Base-by-base conservation (phyloP, 2,113 vertebrate species). In the Colaptes auratus region DNA sequence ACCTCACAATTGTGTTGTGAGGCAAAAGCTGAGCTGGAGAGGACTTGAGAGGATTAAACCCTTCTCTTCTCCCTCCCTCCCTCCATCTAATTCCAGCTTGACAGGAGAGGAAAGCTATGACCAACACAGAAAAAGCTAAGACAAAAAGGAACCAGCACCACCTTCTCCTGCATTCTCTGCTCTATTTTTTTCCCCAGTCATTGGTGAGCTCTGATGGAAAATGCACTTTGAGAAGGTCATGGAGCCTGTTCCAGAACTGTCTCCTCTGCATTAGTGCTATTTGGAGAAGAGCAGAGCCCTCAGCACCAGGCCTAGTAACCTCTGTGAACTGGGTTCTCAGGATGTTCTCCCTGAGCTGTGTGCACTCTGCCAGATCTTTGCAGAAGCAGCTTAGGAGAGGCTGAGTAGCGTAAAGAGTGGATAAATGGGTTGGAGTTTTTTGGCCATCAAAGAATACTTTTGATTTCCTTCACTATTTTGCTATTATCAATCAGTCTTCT, bases 321-420 rank as follows among this genome's bases (percentile, higher is more conserved):
- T 73, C 63, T 69, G 53, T n/a, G 33, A 66, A 7, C 3, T 35
- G 55, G 12, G 7, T 36, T 52, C 36, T 55, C 0, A 0, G 39
- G 31, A 15, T 6, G 33, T 42, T 64, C 33, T 30, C 12, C 18
- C 36, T 31, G 10, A 27, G 21, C 30, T 56, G 13, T 74, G 25
- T 77, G 6, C 33, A 8, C 20, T 80, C 61, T n/a, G 23, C 30
- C 74, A 16, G 36, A 19, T 28, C 56, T 76, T 59, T 66, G 33
- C 7, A 44, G 61, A 18, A 67, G 73, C 53, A 78, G 14, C 7
- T 21, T 44, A 2, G 2, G 35, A 28, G 25, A 6, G 6, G n/a
- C 27, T 77, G 46, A 76, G 48, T 39, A 58, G 21, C 42, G 53
- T 33, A 1, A 4, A 36, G 72, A 23, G 15, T 16, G 3, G 53